Evolutionary conservation across 2,888 invertebrate species (phyloP).

Genomic region (Heteropelma amictum): DNA sequence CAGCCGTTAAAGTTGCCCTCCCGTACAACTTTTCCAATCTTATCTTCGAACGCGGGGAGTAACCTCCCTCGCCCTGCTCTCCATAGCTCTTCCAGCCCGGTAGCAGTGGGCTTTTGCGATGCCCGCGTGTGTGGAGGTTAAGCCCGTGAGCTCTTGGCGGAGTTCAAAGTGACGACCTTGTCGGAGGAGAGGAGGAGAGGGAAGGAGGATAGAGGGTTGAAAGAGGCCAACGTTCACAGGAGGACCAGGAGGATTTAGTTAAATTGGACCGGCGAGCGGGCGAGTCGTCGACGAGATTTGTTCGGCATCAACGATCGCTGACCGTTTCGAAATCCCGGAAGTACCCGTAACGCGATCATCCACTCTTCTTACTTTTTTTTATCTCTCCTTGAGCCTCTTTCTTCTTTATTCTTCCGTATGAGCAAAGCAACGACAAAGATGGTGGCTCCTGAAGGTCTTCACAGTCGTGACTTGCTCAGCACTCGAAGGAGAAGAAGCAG

Average conservation of each 20-base stretch:
- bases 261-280: conserved; percentile 76
- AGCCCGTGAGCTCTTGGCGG: conserved; percentile 26
- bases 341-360: conserved; percentile 49
- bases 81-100: conserved; percentile 6
- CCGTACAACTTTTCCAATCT: conserved; percentile 81
- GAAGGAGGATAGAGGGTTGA: conserved; percentile 12
- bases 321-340: conserved; percentile 66
- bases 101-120: conserved; percentile 16
- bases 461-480: conserved; percentile 25
- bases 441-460: conserved; percentile 41
- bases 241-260: conserved; percentile 78
- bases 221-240: conserved; percentile 3
- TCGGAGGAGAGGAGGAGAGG: conserved; percentile 20
- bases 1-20: conserved; percentile 76
- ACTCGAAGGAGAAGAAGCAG: neutral
- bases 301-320: conserved; percentile 72
- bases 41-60: conserved; percentile 76
- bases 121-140: conserved; percentile 19
- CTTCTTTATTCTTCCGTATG: conserved; percentile 23
- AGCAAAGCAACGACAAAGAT: conserved; percentile 33
- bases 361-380: conserved; percentile 2
- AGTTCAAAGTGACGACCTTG: conserved; percentile 31
- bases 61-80: conserved; percentile 64
- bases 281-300: conserved; percentile 71
- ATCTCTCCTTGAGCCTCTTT: conserved; percentile 43